Conservation (phyloP, 2,113 vertebrate species). For the Aleadryas rufinucha region DNA sequence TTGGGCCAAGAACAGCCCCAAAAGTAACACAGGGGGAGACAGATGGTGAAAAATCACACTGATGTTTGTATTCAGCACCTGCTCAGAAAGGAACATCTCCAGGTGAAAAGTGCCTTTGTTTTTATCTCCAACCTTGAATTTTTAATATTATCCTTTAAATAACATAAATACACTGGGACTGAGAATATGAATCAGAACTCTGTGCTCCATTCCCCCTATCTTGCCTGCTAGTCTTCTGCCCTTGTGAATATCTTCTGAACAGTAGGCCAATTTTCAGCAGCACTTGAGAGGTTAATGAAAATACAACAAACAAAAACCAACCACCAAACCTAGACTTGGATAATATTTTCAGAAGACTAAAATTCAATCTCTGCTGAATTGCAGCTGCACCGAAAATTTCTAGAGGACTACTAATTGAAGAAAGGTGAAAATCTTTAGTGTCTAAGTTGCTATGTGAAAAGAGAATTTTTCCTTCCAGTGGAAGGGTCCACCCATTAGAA, state of each 20-base stretch:
- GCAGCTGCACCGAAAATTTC: not conserved
- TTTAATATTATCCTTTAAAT: not conserved
- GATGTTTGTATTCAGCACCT: not conserved
- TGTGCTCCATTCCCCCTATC: not conserved
- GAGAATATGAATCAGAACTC: not conserved
- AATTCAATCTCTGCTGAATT: not conserved
- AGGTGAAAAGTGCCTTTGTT: not conserved
- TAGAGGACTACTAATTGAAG: not conserved
- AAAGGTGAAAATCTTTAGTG: not conserved
- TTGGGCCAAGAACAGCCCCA: not conserved
- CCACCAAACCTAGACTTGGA: not conserved
- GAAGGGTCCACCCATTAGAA: not conserved
- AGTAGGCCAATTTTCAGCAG: not conserved
- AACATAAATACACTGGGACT: not conserved
- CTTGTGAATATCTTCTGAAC: not conserved
- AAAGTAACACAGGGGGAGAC: not conserved
- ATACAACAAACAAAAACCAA: not conserved
- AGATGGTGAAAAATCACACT: not conserved
- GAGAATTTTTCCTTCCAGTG: not conserved
- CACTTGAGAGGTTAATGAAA: not conserved
- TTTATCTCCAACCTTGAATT: not conserved
- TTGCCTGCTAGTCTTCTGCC: not conserved
- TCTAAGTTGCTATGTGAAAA: not conserved
- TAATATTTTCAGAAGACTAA: not conserved
- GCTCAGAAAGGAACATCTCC: not conserved